phyloP scores from a whole-genome alignment of 2,797 vertebrate genomes.

The Buphagus erythrorhynchus region DNA sequence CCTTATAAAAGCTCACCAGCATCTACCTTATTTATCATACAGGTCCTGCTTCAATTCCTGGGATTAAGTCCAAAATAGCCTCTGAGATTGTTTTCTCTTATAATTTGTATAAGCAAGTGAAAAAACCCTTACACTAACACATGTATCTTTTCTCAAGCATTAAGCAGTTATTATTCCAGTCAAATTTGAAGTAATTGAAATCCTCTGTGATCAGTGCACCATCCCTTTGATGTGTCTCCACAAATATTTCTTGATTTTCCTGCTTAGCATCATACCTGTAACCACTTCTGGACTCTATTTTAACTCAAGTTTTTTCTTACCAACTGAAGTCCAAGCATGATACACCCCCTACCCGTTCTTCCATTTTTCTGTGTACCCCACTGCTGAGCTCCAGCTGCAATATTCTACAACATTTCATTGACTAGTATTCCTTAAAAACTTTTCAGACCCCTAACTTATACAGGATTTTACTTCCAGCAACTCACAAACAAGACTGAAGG shows the following conservation, averaged over 20 bases:
- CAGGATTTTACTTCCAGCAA: not conserved
- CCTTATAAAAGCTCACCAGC: constrained; percentile 58
- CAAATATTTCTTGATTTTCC: not conserved
- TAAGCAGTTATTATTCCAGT: not conserved
- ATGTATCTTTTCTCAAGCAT: not conserved
- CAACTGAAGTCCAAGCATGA: not conserved
- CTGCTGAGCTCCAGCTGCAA: not conserved
- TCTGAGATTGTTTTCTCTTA: not conserved
- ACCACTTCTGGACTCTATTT: not conserved
- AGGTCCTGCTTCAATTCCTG: constrained; percentile 41
- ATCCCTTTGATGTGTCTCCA: not conserved
- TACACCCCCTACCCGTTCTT: not conserved
- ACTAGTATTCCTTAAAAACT: not conserved
- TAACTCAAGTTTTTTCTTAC: not conserved
- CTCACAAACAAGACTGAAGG: not conserved
- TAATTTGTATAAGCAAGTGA: not conserved
- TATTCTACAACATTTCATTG: not conserved
- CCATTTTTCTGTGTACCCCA: not conserved
- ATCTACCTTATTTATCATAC: constrained; percentile 73
- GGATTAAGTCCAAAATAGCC: constrained; percentile 67
- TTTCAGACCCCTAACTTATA: not conserved
- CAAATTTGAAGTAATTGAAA: not conserved
- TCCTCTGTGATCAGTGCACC: not conserved
- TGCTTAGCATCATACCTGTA: not conserved
- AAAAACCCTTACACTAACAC: not conserved